phyloP scores from a whole-genome alignment of 2,888 invertebrate genomes.

The Drosophila leonis region DNA sequence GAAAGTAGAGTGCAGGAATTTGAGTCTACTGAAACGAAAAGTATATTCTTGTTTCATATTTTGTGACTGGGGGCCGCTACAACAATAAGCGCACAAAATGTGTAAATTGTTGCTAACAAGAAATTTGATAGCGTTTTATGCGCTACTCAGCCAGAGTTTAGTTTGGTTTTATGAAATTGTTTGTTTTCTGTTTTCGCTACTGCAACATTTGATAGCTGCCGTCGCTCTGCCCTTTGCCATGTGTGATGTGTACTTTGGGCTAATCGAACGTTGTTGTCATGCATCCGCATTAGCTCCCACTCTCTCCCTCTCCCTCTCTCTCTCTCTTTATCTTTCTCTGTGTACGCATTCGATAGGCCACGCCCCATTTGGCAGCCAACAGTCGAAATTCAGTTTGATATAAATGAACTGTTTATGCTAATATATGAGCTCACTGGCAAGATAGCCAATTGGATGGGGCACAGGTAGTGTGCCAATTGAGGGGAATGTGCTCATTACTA shows the following conservation, averaged over 20 bases:
- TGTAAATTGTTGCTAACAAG: constrained; percentile 76
- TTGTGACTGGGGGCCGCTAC: constrained; percentile 9
- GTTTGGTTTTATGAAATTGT: constrained; percentile 38
- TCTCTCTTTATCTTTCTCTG: constrained; percentile 3
- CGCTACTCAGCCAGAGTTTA: constrained; percentile 32
- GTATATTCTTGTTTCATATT: constrained; percentile 55
- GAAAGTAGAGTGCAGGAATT: constrained; percentile 50
- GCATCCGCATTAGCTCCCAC: constrained; percentile 20
- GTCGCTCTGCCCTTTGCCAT: constrained; percentile 16
- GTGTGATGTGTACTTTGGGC: constrained; percentile 43
- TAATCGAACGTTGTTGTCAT: constrained; percentile 67
- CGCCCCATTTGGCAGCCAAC: constrained; percentile 26
- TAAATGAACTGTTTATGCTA: constrained; percentile 79
- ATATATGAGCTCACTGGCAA: constrained; percentile 72
- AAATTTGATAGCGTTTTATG: constrained; percentile 67
- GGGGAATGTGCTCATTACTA: constrained; percentile 61
- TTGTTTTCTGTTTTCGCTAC: constrained; percentile 30
- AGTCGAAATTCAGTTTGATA: constrained; percentile 60
- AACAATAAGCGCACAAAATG: constrained; percentile 44
- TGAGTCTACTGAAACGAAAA: constrained; percentile 52
- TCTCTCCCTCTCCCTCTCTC: background rate
- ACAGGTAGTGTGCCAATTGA: constrained; percentile 12
- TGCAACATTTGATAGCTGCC: constrained; percentile 35
- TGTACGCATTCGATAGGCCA: constrained; percentile 37
- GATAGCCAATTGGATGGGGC: constrained; percentile 20